Evolutionary conservation across 2,888 invertebrate genomes (phyloP).

Genomic region (Aleiodes testaceus): DNA sequence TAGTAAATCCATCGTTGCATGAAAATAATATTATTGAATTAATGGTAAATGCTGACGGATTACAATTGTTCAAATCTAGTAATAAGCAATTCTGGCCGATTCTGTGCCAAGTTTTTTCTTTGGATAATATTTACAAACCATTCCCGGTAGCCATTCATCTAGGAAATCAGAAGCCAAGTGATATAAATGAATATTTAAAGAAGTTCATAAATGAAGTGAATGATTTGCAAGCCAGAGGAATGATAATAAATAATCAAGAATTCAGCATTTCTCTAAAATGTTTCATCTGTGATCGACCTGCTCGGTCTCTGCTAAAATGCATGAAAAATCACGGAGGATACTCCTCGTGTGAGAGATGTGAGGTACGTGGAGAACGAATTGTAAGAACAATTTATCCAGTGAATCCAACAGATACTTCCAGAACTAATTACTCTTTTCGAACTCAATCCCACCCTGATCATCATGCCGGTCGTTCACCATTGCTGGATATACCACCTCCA

Average conservation of each 20-base stretch:
- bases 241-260: neutral
- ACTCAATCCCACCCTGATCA: neutral
- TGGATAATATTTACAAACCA: constrained; percentile 23
- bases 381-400: neutral
- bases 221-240: neutral
- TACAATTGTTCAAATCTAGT: constrained; percentile 35
- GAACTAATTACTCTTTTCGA: neutral
- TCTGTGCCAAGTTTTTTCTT: constrained; percentile 30
- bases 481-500: neutral
- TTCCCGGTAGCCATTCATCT: neutral
- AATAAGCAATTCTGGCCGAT: constrained; percentile 40
- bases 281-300: neutral
- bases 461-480: neutral
- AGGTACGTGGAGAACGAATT: neutral
- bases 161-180: neutral
- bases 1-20: constrained; percentile 27
- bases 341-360: neutral
- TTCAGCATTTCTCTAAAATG: neutral
- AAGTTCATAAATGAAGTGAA: neutral
- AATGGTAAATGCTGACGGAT: constrained; percentile 36
- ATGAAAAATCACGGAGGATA: neutral
- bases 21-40: constrained; percentile 13
- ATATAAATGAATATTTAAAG: neutral
- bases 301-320: neutral
- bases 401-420: neutral